Evolutionary conservation across 2,113 vertebrate species (phyloP).

Genomic region (Notothenia rossii): DNA sequence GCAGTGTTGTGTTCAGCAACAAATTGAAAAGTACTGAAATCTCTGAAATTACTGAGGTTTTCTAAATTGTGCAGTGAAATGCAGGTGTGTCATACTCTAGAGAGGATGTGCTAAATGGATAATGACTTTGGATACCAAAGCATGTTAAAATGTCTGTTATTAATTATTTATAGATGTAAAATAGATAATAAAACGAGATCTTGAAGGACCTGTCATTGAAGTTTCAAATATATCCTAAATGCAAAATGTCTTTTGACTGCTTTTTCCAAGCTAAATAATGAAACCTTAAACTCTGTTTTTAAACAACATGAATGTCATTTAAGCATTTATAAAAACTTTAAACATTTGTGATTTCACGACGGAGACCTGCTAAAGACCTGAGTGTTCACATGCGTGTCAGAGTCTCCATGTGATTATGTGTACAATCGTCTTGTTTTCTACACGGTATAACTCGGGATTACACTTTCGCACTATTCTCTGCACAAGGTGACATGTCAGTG

Average conservation of each 20-base stretch:
- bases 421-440: not conserved
- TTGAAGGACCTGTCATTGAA: not conserved
- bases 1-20: not conserved
- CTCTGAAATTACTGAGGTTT: not conserved
- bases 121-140: not conserved
- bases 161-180: no score
- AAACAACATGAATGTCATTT: no score
- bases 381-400: not conserved
- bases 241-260: not conserved
- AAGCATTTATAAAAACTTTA: not conserved
- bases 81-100: no score
- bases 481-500: not conserved
- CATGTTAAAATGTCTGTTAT: no score
- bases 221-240: not conserved
- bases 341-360: not conserved
- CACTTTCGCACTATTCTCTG: slow-evolving; percentile 1
- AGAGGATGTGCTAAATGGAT: not conserved
- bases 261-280: not conserved
- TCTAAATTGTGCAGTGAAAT: not conserved
- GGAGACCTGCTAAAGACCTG: not conserved
- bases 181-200: not conserved
- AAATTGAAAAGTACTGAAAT: no score
- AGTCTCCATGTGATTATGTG: not conserved
- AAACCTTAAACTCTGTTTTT: not conserved
- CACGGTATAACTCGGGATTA: slow-evolving; percentile 7